Percentiles rank a stretch among this genome's conserved stretches.
phyloP scores from a whole-genome alignment of 2,113 vertebrate genomes.

The Genyomyrus donnyi region DNA sequence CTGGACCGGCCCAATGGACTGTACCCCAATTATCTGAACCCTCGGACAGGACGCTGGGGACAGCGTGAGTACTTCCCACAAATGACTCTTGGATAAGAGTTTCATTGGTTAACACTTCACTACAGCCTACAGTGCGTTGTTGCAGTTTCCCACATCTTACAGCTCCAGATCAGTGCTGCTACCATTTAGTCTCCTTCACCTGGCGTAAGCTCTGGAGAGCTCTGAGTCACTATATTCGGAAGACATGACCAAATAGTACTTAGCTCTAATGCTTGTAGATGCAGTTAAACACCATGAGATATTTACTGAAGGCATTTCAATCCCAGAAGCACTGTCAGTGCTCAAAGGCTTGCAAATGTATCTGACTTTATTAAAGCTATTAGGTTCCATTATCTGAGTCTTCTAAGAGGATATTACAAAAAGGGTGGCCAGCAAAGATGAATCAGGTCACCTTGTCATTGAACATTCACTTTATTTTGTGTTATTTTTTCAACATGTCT shows the following conservation, averaged over 20 bases:
- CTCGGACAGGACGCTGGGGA: slow-evolving; percentile 94
- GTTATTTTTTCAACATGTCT: neutral
- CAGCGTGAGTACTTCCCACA: slow-evolving; percentile 77
- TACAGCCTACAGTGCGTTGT: neutral
- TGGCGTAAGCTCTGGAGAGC: neutral
- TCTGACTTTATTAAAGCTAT: neutral
- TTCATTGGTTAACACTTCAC: neutral
- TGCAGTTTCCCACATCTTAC: neutral
- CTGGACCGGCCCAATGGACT: slow-evolving; percentile 98
- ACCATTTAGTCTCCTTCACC: neutral
- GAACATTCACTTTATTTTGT: neutral
- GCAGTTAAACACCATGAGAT: neutral
- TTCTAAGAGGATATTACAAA: neutral
- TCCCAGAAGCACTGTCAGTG: neutral
- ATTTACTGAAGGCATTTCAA: neutral
- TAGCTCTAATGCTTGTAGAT: neutral
- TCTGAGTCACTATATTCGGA: neutral
- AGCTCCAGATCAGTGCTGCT: neutral
- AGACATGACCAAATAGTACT: neutral
- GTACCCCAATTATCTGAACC: slow-evolving; percentile 97
- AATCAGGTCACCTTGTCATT: neutral
- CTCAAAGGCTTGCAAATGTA: neutral
- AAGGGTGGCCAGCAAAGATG: neutral
- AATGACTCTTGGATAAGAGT: neutral
- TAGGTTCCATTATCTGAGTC: neutral